Base-by-base conservation (phyloP, 2,888 invertebrate species). In the Megamerina dolium region DNA sequence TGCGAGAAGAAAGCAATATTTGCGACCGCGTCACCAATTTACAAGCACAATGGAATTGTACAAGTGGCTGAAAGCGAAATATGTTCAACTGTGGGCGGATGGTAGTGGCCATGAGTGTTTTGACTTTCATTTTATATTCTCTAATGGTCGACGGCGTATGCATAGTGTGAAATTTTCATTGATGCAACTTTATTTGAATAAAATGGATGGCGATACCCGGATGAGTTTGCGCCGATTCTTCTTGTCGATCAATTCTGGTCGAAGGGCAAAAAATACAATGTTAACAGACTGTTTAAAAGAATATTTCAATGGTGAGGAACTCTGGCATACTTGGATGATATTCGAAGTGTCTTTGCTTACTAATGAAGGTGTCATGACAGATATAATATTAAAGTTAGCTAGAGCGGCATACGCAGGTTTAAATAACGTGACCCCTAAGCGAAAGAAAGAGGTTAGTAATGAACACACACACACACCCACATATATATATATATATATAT, bases 21-120 rank as follows among this genome's bases (percentile, higher is more conserved):
- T n/a, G n/a, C n/a, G n/a, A n/a, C n/a, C n/a, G n/a, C n/a, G n/a
- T n/a, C n/a, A n/a, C n/a, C n/a, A n/a, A n/a, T n/a, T n/a, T n/a
- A n/a, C n/a, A n/a, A n/a, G n/a, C n/a, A n/a, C 58, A 5, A 44
- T 56, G n/a, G 58, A 60, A n/a, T 34, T 63, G 23, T 54, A 51
- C 23, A 56, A 58, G 12, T 63, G 62, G 63, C 37, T 63, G n/a
- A 49, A 55, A 13, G 46, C 50, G 6, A 59, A 59, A 12, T 61
- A 57, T 19, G 42, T 31, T 4, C 8, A 32, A 0, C 18, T 60
- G 8, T 47, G 55, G 5, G 36, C 17, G 2, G 51, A 47, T 2
- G 48, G 50, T 14, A 43, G 43, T 3, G 63, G 63, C 4, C 63
- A 62, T 36, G 63, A 59, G n/a, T 58, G 53, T 32, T 41, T 63